Percentiles rank a stretch among this genome's conserved stretches.
These are phyloP conservation scores for Sander lucioperca DNA, from an alignment of 2,113 vertebrate genomes.

Conservation along the genomic window DNA sequence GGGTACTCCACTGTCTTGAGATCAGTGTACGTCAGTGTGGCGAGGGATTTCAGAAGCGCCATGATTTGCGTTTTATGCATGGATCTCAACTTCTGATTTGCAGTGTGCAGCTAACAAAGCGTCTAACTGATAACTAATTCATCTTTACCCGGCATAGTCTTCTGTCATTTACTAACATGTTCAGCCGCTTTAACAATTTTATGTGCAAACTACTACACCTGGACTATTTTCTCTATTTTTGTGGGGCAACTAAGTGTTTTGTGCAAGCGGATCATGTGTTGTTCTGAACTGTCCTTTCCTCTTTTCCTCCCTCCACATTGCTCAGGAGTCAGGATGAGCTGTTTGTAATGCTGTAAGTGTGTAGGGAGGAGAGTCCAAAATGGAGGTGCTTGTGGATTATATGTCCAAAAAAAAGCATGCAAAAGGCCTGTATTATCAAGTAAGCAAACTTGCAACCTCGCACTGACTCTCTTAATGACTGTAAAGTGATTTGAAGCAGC, in stretches of 20 bases:
- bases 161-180: conserved; percentile 51
- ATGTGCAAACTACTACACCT: conserved; percentile 4
- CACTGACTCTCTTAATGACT: conserved; percentile 4
- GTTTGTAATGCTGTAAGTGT: conserved; percentile 82
- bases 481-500: conserved; percentile 27
- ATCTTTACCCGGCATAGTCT: neutral
- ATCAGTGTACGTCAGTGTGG: conserved; percentile 22
- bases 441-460: conserved; percentile 11
- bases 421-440: conserved; percentile 18
- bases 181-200: neutral
- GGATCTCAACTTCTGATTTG: conserved; percentile 35
- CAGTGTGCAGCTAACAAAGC: conserved; percentile 22
- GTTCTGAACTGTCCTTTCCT: conserved; percentile 55
- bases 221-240: neutral
- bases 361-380: conserved; percentile 30
- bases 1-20: conserved; percentile 27
- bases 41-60: conserved; percentile 6
- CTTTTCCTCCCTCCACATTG: conserved; percentile 36
- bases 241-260: conserved; percentile 9
- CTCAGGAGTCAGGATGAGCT: conserved; percentile 80
- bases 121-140: neutral
- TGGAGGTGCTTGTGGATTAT: conserved; percentile 38
- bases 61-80: conserved; percentile 49
- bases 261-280: neutral
- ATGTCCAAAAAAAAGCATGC: conserved; percentile 27